These are phyloP conservation scores for Deroplatys truncata DNA, from an alignment of 2,888 invertebrate species.

Conservation along the genomic window DNA sequence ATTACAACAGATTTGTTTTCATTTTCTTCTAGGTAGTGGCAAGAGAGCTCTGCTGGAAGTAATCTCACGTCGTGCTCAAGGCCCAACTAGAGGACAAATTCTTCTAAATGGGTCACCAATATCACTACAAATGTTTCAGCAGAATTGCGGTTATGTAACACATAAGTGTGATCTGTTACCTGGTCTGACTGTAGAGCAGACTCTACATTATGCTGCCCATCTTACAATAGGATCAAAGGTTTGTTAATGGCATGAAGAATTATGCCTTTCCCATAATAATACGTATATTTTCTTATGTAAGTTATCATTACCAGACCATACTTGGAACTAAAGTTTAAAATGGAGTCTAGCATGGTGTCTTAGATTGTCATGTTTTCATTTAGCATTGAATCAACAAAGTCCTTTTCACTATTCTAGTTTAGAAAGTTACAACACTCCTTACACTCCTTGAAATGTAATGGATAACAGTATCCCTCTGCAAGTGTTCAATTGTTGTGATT, in stretches of 20 bases:
- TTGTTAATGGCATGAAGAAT: constrained; percentile 33
- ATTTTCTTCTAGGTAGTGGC: constrained; percentile 69
- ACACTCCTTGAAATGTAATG: too few species aligned
- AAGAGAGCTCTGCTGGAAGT: constrained; percentile 93
- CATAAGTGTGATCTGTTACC: constrained; percentile 81
- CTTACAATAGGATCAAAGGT: constrained; percentile 59
- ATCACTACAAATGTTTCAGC: constrained; percentile 75
- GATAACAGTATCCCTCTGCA: too few species aligned
- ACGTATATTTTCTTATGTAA: too few species aligned
- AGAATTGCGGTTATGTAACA: constrained; percentile 83
- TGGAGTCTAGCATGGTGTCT: too few species aligned
- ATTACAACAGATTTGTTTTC: too few species aligned
- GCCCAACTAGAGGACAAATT: constrained; percentile 83
- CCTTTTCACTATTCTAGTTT: too few species aligned
- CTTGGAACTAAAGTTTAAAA: too few species aligned
- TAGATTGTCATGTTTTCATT: too few species aligned
- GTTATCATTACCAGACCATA: too few species aligned
- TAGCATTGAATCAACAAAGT: too few species aligned
- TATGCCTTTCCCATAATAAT: neutral
- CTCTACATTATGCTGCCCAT: constrained; percentile 68
- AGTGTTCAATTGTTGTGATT: too few species aligned
- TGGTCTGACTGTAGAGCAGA: constrained; percentile 84
- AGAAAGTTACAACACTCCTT: too few species aligned
- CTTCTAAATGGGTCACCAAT: constrained; percentile 82
- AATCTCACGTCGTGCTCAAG: constrained; percentile 74